Evolutionary conservation across 64 coral and sea anemone genomes (phyloP), one percentile per base, ranked within the genome.

Genomic region (Montipora sp.): DNA sequence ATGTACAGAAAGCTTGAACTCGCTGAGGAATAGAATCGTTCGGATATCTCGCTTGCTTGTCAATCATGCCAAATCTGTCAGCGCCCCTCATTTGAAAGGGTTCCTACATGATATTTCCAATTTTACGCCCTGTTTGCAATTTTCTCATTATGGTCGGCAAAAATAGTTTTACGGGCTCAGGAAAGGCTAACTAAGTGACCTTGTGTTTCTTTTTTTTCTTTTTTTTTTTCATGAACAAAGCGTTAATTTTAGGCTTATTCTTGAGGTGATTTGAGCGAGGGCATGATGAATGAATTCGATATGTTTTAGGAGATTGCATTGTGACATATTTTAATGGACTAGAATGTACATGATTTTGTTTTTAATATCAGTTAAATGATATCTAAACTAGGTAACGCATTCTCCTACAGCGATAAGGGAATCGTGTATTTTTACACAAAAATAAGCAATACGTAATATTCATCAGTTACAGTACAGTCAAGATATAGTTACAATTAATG

Each of bases 331-430:
- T 59, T 59, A 81, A 59, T 27, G 79, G 77, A 81, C 19, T 59
- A 21, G 45, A 61, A 9, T 81, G 79, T 81, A 63, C 23, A 61
- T 84, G 82, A 84, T 84, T 57, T 57, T 84, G 15, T 48, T 19
- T 84, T 69, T 15, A 11, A 63, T 47, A 71, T 46, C 67, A 61
- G 7, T 81, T 55, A 61, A 81, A 61, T 81, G 53, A 61, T 15
- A 14, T 9, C 3, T 50, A 78, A 48, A 43, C 12, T 63, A 58
- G n/a, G 51, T 15, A 60, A 59, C 2, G 55, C 53, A 15, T 82
- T 82, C 61, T 44, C 60, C 16, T 27, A 63, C 23, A 27, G 5
- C 24, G 22, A n/a, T 71, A 84, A 47, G 43, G 82, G 65, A 66
- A 70, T 71, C 59, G 13, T 46, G 18, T 48, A 84, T 48, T 84